Percentiles rank a stretch among this genome's conserved stretches.
These are phyloP conservation scores for Chloropsis cyanopogon DNA, from an alignment of 2,113 vertebrate species.

Conservation along the genomic window DNA sequence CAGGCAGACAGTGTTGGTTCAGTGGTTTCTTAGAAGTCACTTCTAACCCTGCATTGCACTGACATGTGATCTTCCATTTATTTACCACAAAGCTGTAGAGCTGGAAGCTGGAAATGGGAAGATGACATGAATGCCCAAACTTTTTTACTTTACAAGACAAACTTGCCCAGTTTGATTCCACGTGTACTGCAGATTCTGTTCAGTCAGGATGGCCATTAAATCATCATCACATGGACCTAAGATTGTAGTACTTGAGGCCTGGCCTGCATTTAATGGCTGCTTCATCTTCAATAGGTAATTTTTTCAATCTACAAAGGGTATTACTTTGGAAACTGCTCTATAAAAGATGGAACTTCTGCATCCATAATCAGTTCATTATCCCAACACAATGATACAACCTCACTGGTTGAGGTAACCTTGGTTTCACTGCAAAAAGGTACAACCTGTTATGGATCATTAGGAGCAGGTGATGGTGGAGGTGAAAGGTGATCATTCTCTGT, in stretches of 20 bases:
- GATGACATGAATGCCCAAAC: not conserved
- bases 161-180: slow-evolving; percentile 25
- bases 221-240: not conserved
- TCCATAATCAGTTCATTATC: not conserved
- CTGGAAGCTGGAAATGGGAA: not conserved
- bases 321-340: slow-evolving; percentile 40
- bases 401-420: not conserved
- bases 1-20: not conserved
- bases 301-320: slow-evolving; percentile 20
- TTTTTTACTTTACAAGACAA: slow-evolving; percentile 61
- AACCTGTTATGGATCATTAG: not conserved
- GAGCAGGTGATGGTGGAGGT: not conserved
- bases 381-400: not conserved
- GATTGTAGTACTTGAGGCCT: not conserved
- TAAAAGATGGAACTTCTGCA: not conserved
- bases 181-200: not conserved
- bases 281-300: slow-evolving; percentile 6
- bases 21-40: not conserved
- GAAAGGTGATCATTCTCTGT: not conserved
- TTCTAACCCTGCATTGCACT: not conserved
- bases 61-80: slow-evolving; percentile 9
- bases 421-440: not conserved
- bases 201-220: not conserved
- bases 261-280: not conserved
- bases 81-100: not conserved